These are phyloP conservation scores for Lycocerus yunnanus DNA, from an alignment of 2,888 invertebrate species.

Conservation along the genomic window DNA sequence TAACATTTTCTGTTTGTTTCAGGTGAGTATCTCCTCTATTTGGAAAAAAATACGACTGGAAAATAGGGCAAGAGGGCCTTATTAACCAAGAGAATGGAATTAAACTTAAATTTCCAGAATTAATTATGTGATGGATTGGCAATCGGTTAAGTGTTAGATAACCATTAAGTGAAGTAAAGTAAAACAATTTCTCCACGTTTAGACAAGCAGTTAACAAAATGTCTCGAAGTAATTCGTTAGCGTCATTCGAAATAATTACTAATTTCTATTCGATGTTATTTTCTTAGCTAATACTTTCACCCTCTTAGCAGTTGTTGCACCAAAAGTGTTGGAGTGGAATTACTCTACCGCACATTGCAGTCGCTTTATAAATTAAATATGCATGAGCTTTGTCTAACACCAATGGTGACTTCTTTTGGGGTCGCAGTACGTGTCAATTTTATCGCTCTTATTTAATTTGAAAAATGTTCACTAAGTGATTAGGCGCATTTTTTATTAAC, in stretches of 20 bases:
- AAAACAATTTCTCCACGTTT: not conserved
- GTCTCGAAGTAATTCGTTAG: slow-evolving; percentile 35
- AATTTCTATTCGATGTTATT: slow-evolving; percentile 39
- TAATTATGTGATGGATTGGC: not conserved
- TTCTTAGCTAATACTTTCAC: slow-evolving; percentile 33
- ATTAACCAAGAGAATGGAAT: not conserved
- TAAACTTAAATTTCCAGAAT: not conserved
- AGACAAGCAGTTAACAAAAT: slow-evolving; percentile 9
- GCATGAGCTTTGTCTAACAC: slow-evolving; percentile 31
- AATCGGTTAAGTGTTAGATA: not conserved
- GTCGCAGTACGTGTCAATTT: not conserved
- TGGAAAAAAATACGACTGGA: not conserved
- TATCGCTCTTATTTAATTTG: not conserved
- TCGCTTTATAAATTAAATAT: slow-evolving; percentile 33
- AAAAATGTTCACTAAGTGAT: not conserved
- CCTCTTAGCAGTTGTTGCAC: slow-evolving; percentile 25
- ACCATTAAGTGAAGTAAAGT: not conserved
- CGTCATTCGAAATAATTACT: slow-evolving; percentile 36
- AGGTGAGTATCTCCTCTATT: not conserved
- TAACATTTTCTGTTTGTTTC: not conserved
- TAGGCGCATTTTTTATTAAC: not conserved
- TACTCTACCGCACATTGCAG: slow-evolving; percentile 35
- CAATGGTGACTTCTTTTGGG: slow-evolving; percentile 30
- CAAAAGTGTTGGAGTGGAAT: slow-evolving; percentile 34
- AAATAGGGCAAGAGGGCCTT: not conserved